A percentile compares a stretch with the other conserved stretches of the same genome.
These are phyloP conservation scores for Bufo bufo DNA, from an alignment of 2,113 vertebrate genomes.

Conservation along the genomic window DNA sequence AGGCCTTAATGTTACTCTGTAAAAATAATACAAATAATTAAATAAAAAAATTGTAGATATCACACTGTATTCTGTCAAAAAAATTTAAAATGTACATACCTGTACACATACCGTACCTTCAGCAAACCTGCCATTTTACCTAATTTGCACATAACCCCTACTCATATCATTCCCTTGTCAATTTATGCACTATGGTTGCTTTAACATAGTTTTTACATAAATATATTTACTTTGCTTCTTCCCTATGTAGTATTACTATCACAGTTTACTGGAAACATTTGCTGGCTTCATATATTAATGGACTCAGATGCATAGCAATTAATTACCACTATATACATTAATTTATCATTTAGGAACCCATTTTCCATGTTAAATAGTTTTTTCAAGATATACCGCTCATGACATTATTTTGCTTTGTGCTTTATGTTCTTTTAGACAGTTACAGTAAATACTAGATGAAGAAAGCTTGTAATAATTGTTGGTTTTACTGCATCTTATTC, in stretches of 20 bases:
- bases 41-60: no score
- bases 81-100: no score
- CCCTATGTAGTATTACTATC: background rate
- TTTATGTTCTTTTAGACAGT: background rate
- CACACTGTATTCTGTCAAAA: no score
- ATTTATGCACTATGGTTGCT: no score
- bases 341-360: background rate
- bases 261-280: background rate
- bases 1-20: no score
- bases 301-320: background rate
- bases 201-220: no score
- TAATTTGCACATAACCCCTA: no score
- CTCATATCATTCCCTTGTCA: no score
- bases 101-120: no score
- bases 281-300: background rate
- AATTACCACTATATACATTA: background rate
- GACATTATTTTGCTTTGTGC: background rate
- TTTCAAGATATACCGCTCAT: background rate
- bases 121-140: no score
- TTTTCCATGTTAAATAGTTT: background rate
- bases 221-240: background rate
- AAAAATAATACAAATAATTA: no score
- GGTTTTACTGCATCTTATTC: constrained; percentile 3
- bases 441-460: background rate
- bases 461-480: constrained; percentile 11